A percentile compares a stretch with the other conserved stretches of the same genome.
Conservation (phyloP, 64 coral and sea anemone species). For the Acropora yongei region DNA sequence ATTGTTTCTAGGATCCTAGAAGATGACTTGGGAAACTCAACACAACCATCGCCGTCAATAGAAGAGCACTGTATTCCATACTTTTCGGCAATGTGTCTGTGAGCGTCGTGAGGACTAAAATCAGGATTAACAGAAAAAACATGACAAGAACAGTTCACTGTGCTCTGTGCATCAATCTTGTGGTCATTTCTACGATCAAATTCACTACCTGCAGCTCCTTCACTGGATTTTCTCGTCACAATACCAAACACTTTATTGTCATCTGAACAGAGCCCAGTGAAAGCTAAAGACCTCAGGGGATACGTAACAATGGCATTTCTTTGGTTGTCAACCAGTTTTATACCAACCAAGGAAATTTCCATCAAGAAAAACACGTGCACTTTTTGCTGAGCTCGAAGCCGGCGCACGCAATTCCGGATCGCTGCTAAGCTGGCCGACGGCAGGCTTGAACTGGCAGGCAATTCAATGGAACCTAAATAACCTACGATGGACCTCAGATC, state of each 20-base stretch:
- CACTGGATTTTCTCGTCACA: conserved; percentile 81
- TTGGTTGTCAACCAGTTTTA: conserved; percentile 72
- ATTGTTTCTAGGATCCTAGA: conserved; percentile 77
- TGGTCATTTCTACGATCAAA: conserved; percentile 19
- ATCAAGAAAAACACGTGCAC: conserved; percentile 78
- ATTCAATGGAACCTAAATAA: conserved; percentile 95
- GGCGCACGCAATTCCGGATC: conserved; percentile 82
- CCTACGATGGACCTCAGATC: conserved; percentile 78
- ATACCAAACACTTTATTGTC: conserved; percentile 95
- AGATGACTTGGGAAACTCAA: conserved; percentile 75
- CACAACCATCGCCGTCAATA: conserved; percentile 44
- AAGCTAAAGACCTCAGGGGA: conserved; percentile 83
- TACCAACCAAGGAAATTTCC: conserved; percentile 74
- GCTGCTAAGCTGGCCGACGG: conserved; percentile 81
- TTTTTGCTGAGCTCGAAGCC: conserved; percentile 83
- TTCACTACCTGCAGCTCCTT: conserved; percentile 13
- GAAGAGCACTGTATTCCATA: conserved; percentile 81
- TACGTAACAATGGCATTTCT: conserved; percentile 80
- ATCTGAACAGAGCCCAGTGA: conserved; percentile 86
- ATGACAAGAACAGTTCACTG: conserved; percentile 94
- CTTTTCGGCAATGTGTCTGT: conserved; percentile 70
- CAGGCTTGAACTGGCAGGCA: conserved; percentile 81
- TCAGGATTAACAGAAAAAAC: conserved; percentile 88
- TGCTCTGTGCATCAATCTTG: conserved; percentile 47
- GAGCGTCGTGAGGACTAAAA: conserved; percentile 62